These are phyloP conservation scores for Eriosoma lanigerum DNA, from an alignment of 1,140 invertebrate species.

Conservation along the genomic window DNA sequence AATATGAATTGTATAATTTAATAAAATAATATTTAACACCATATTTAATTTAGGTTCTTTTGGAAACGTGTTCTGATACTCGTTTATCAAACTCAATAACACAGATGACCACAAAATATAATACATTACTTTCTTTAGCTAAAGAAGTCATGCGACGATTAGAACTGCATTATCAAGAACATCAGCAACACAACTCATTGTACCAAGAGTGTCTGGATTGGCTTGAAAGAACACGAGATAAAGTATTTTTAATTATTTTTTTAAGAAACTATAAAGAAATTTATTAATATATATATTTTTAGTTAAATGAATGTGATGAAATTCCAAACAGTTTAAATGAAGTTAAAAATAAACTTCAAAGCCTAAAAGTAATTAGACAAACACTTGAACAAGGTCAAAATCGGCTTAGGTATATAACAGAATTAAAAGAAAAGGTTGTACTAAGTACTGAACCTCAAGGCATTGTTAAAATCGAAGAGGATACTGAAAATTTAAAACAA, in stretches of 20 bases:
- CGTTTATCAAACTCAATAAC: constrained; percentile 91
- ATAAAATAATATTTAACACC: neutral
- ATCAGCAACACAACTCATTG: constrained; percentile 84
- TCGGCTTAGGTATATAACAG: constrained; percentile 83
- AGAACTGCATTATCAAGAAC: constrained; percentile 85
- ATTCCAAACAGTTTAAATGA: constrained; percentile 76
- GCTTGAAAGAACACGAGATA: constrained; percentile 83
- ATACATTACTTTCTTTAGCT: constrained; percentile 83
- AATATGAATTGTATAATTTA: neutral
- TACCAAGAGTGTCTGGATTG: constrained; percentile 90
- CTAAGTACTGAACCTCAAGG: constrained; percentile 87
- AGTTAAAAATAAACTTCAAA: constrained; percentile 80
- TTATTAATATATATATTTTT: neutral
- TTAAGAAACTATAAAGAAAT: neutral
- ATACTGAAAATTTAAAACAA: constrained; percentile 81
- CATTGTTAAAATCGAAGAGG: constrained; percentile 82
- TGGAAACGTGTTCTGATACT: constrained; percentile 91
- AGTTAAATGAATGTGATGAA: constrained; percentile 71
- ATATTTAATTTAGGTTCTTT: constrained; percentile 61
- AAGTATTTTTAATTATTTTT: constrained; percentile 57
- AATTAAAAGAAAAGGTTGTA: constrained; percentile 87
- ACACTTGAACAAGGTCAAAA: constrained; percentile 89
- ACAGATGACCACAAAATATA: constrained; percentile 91
- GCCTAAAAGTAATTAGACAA: constrained; percentile 79
- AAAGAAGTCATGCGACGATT: constrained; percentile 91